Percentiles rank a stretch among this genome's conserved stretches.
phyloP scores from a whole-genome alignment of 1,140 invertebrate genomes.

The Harlomillsia oculata region DNA sequence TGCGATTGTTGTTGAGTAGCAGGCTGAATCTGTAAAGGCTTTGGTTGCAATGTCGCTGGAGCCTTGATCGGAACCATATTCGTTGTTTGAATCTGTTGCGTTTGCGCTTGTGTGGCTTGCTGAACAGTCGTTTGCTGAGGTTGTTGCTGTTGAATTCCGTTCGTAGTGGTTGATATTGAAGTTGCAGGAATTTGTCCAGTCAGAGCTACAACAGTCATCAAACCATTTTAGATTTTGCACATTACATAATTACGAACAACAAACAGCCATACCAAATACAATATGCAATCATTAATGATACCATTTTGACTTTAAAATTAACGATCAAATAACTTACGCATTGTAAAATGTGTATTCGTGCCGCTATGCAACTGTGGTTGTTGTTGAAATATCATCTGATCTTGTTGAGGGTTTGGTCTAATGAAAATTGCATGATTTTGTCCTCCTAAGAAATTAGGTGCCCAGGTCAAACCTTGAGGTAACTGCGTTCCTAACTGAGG shows the following conservation, averaged over 20 bases:
- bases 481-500: constrained; percentile 45
- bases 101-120: constrained; percentile 43
- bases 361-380: constrained; percentile 48
- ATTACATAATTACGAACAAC: neutral
- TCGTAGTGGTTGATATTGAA: constrained; percentile 37
- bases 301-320: neutral
- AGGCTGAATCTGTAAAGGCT: constrained; percentile 32
- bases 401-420: constrained; percentile 59
- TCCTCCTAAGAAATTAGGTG: constrained; percentile 48
- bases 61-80: constrained; percentile 22
- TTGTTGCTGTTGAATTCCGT: constrained; percentile 36
- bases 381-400: constrained; percentile 78
- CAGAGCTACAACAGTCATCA: constrained; percentile 27
- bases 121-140: constrained; percentile 36
- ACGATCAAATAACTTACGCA: constrained; percentile 29
- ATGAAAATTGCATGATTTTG: constrained; percentile 74
- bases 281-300: neutral
- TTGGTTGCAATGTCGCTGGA: no score
- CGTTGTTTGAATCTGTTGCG: constrained; percentile 27
- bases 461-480: constrained; percentile 57
- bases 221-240: neutral
- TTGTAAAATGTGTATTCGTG: constrained; percentile 29
- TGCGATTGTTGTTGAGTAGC: constrained; percentile 37
- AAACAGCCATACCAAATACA: neutral
- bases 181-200: constrained; percentile 31